Conservation (phyloP, 2,888 invertebrate genomes). For the Dasysyrphus tricinctus region DNA sequence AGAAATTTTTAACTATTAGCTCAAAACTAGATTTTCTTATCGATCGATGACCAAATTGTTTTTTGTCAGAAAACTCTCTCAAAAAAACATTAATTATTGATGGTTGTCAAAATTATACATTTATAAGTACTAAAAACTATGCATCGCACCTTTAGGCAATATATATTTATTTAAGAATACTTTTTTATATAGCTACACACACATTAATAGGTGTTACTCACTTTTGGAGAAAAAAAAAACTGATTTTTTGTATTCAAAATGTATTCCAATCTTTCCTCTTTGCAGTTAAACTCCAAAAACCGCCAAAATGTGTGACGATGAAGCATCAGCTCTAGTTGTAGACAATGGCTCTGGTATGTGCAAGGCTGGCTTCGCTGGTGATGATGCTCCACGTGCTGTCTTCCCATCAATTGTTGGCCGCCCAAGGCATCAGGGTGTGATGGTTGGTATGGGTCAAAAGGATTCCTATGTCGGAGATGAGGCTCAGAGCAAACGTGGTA, state of each 20-base stretch:
- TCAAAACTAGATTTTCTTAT: too few species aligned
- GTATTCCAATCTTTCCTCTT: not conserved
- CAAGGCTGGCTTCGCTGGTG: constrained; percentile 98
- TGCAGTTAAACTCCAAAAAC: constrained; percentile 57
- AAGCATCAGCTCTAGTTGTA: constrained; percentile 95
- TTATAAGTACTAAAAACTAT: too few species aligned
- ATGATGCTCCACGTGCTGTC: constrained; percentile 95
- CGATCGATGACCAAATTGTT: too few species aligned
- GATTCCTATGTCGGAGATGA: constrained; percentile 98
- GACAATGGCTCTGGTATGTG: constrained; percentile 99
- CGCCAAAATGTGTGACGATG: constrained; percentile 93
- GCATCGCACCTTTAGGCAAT: too few species aligned
- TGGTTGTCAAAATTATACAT: too few species aligned
- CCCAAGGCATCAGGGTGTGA: constrained; percentile 96
- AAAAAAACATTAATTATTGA: too few species aligned
- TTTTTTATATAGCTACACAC: too few species aligned
- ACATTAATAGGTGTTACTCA: too few species aligned
- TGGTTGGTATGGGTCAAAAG: constrained; percentile 99
- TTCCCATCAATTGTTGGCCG: constrained; percentile 98
- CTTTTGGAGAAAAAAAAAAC: too few species aligned
- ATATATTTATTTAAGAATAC: too few species aligned
- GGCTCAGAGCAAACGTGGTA: constrained; percentile 98
- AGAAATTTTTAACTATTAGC: too few species aligned
- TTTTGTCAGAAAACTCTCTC: too few species aligned
- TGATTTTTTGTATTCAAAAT: not conserved